phyloP scores from a whole-genome alignment of 2,113 vertebrate species.

The Maccullochella peelii region DNA sequence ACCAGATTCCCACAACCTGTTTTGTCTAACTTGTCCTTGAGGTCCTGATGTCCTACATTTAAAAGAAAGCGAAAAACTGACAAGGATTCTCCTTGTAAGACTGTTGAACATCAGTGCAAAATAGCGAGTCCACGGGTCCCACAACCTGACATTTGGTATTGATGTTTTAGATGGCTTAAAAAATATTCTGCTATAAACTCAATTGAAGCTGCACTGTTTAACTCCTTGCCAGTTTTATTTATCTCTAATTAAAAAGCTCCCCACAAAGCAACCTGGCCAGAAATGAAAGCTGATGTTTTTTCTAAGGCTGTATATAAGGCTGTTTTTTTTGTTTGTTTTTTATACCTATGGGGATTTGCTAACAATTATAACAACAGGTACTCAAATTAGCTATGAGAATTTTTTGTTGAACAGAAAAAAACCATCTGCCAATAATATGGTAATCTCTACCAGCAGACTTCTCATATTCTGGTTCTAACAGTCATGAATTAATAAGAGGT shows the following conservation, averaged over 20 bases:
- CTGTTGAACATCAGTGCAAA: constrained; percentile 38
- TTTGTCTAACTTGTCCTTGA: too few species aligned
- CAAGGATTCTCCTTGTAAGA: constrained; percentile 11
- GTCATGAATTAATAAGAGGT: constrained; percentile 48
- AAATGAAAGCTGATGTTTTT: not conserved
- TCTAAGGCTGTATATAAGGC: not conserved
- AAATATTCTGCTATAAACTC: not conserved
- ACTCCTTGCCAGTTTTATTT: not conserved
- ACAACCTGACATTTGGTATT: constrained; percentile 25
- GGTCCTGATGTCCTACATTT: not conserved
- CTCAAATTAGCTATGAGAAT: constrained; percentile 7
- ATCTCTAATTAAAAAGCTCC: not conserved
- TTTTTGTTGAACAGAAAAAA: constrained; percentile 1
- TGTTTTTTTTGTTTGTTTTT: not conserved
- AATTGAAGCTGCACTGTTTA: not conserved
- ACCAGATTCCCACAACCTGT: not conserved
- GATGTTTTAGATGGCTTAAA: constrained; percentile 3
- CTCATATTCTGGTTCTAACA: constrained; percentile 29
- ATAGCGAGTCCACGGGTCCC: not conserved
- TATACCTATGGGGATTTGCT: not conserved
- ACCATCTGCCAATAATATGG: constrained; percentile 17
- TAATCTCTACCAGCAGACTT: constrained; percentile 22
- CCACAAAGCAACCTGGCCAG: not conserved
- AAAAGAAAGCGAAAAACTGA: not conserved
- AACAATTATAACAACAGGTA: constrained; percentile 20